Evolutionary conservation across 2,113 vertebrate genomes (phyloP).

Genomic region (Melanerpes formicivorus): DNA sequence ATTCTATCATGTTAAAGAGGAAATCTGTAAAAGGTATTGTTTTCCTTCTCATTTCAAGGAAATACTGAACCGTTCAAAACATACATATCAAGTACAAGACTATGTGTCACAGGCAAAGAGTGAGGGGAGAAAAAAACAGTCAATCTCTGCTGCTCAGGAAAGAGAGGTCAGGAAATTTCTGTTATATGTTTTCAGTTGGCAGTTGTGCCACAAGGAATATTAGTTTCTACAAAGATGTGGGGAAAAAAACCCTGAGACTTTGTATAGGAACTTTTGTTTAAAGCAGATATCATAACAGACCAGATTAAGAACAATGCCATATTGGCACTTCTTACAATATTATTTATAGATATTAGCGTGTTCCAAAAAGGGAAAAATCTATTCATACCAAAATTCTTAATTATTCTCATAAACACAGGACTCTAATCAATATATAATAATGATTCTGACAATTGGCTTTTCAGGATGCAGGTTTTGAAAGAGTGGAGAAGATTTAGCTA

Average conservation of each 20-base stretch:
- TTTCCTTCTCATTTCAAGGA: background rate
- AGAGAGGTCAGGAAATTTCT: background rate
- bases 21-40: background rate
- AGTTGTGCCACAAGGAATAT: background rate
- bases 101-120: background rate
- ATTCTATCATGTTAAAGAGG: background rate
- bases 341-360: background rate
- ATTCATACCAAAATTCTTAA: background rate
- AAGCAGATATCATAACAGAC: background rate
- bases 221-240: background rate
- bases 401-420: background rate
- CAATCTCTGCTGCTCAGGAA: background rate
- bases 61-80: background rate
- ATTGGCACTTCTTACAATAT: background rate
- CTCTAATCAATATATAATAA: background rate
- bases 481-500: background rate
- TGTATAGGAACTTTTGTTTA: background rate
- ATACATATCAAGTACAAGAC: background rate
- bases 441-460: background rate
- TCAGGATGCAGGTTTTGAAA: background rate
- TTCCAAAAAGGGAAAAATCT: background rate
- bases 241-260: background rate
- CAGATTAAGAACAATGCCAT: background rate
- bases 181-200: background rate
- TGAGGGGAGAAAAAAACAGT: background rate